Base-by-base conservation (phyloP, 2,888 invertebrate species). In the Rhamphomyia laevipes region DNA sequence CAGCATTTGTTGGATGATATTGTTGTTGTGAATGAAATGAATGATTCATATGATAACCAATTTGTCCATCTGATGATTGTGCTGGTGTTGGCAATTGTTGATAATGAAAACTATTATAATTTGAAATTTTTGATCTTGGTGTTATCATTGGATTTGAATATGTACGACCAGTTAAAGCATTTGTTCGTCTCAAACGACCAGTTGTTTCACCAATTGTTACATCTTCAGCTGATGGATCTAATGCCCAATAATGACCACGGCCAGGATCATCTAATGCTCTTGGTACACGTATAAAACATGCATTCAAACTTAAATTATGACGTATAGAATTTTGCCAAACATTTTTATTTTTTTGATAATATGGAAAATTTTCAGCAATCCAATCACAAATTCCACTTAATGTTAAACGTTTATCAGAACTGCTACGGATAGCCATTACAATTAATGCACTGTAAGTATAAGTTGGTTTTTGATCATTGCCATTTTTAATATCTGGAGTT, bases 201-300 rank as follows among this genome's bases (percentile, higher is more conserved):
- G 96, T 96, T 0, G 93, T 90, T 3, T 92, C 91, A 0, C 96
- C 96, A 63, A 97, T 96, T 64, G 94, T 95, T 27, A 97, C 89
- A 61, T 96, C 95, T 63, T 96, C 94, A 44, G 89, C 86, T 21
- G 88, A 87, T 0, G 93, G 87, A 66, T 96, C 95, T 63, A 97
- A 68, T 86, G 95, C 95, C 96, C 97, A 97, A 73, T 97, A 97
- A 71, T 96, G 95, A 1, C 96, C 97, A 64, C 97, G 95, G 1
- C 96, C 96, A 0, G 97, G 96, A 67, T 97, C 96, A 72, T 97
- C 95, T 72, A 95, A 90, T 61, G 92, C 91, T 12, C 97, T 75
- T 1, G 93, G 90, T 40, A 92, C 88, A 73, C 94, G 94, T 43
- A 96, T 88, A 70, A 97, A 97, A 65, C 94, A 94, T 70, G 95